Base-by-base conservation (phyloP, 2,797 vertebrate species). In the Cuculus canorus region DNA sequence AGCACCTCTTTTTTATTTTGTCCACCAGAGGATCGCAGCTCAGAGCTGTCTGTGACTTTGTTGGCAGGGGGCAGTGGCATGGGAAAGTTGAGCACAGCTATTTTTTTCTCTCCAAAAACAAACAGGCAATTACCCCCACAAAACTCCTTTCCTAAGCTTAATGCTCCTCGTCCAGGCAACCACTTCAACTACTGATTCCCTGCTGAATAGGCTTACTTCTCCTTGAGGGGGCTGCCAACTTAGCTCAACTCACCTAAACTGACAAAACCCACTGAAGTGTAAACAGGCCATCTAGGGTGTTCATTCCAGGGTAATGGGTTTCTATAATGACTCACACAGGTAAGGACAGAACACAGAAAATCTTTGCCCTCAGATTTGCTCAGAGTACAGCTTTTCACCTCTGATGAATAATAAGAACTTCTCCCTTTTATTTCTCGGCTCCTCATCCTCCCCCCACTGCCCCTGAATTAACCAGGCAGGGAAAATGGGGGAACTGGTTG, bases 131-230 rank as follows among this genome's bases (percentile, higher is more conserved):
- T 82, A 79, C 47, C 3, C 22, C 15, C 1, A 1, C 35, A 82
- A 89, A 96, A 87, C 47, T 52, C 71, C 28, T 57, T 88, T 82
- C 73, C 60, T 56, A 91, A 85, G 39, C 24, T 35, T 66, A 59
- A 59, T 4, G 4, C 1, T 0, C 75, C 77, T 68, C 64, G 70
- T 82, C 56, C 39, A 70, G 64, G 84, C 71, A 66, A 66, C 35
- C 0, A 3, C 75, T 80, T 88, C 86, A 89, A 53, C 60, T 69
- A 80, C 71, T 53, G 64, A 89, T 64, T 92, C 71, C 81, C 54
- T 3, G 7, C 64, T 87, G 78, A 92, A 82, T 56, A 87, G 82
- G 19, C 28, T 82, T 84, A 41, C 43, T 80, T 87, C 88, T 85
- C 32, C 77, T 63, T 45, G n/a, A 79, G 39, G n/a, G 48, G 11